Evolutionary conservation across 1,140 invertebrate genomes (phyloP).

Genomic region (Drosophila miranda): DNA sequence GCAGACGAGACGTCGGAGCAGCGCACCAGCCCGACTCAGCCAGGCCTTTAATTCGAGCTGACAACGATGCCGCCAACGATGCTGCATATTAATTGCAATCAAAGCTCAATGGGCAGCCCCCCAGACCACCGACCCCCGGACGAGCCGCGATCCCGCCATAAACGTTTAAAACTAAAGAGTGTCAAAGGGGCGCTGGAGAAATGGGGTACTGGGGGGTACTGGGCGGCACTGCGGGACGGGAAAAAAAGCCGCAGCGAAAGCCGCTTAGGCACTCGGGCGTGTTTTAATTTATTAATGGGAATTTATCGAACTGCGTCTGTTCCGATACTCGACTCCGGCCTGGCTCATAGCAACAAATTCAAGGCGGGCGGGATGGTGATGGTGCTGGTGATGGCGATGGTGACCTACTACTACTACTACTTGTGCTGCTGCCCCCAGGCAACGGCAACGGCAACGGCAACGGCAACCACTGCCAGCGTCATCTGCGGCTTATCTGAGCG

Average conservation of each 20-base stretch:
- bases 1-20: conserved; percentile 26
- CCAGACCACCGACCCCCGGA: neutral
- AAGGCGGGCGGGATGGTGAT: conserved; percentile 17
- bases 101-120: conserved; percentile 65
- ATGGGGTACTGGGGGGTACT: neutral
- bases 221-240: neutral
- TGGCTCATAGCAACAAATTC: conserved; percentile 28
- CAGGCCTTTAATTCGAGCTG: conserved; percentile 52
- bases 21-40: conserved; percentile 20
- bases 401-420: conserved; percentile 36
- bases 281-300: conserved; percentile 79
- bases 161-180: conserved; percentile 62
- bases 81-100: conserved; percentile 75
- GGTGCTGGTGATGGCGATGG: conserved; percentile 2
- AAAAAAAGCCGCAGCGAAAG: conserved; percentile 59
- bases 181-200: conserved; percentile 22
- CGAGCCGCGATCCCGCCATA: neutral
- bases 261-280: conserved; percentile 64
- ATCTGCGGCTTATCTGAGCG: conserved; percentile 63
- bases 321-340: neutral
- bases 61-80: conserved; percentile 41
- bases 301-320: conserved; percentile 57
- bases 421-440: neutral
- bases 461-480: conserved; percentile 4
- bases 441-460: too few species aligned